Base-by-base conservation (phyloP, 2,113 vertebrate genomes). In the Leptodactylus fuscus region DNA sequence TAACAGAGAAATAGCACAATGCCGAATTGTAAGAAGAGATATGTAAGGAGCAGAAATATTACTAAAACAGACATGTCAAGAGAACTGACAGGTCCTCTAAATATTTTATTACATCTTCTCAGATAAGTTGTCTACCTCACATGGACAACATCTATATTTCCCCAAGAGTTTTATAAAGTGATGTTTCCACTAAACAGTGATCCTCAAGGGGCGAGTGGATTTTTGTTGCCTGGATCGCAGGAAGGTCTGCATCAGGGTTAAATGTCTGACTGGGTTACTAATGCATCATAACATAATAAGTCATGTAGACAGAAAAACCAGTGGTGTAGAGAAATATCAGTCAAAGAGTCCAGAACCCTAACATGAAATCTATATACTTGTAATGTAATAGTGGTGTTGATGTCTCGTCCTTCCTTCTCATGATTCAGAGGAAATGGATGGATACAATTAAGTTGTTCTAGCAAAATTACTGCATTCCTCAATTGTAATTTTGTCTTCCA, bases 401-500 rank as follows among this genome's bases (percentile, higher is more conserved):
- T 38, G 65, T 22, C 32, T 9, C 36, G 7, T 36, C 36, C 65
- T 69, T 36, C 65, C 16, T 36, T 69, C 58, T 69, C 65, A 69
- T 69, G 65, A 36, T 36, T 69, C 65, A 38, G 16, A 69, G 65
- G 65, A 69, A 69, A 38, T 69, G 6, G 32, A 36, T 36, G 32
- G 32, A 69, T 36, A 36, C 36, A 36, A 69, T 69, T 69, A 69
- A 38, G 34, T 69, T 38, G 34, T 69, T 69, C 18, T 36, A 69
- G 32, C 34, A 38, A 34, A 69, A 38, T 38, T 69, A 22, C 16
- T 20, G 16, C 65, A 69, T 69, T 69, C 34, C 9, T 24, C 15
- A 10, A 32, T 32, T 76, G 20, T 49, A 53, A 0, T 74, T 32
- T 4, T 91, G 5, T 91, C 71, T 86, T 87, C 5, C 88, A 96